A percentile compares a stretch with the other conserved stretches of the same genome.
Evolutionary conservation across 2,888 invertebrate species (phyloP).

Genomic region (Melinopterus prodromus): DNA sequence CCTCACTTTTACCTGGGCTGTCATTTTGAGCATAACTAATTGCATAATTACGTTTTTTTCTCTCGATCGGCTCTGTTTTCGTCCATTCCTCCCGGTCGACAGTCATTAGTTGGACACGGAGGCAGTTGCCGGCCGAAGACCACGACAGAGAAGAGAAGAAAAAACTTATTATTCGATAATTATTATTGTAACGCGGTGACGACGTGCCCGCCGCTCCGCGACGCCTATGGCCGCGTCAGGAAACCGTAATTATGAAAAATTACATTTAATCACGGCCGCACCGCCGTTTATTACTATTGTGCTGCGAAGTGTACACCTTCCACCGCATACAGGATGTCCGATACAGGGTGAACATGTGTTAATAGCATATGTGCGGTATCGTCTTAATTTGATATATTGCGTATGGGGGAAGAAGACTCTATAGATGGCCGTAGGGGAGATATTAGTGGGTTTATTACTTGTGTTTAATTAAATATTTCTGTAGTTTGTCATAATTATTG

Average conservation of each 20-base stretch:
- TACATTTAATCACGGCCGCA: conserved; percentile 48
- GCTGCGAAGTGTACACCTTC: background rate
- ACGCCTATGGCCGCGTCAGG: conserved; percentile 35
- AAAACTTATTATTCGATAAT: conserved; percentile 55
- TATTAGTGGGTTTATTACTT: background rate
- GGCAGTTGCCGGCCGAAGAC: conserved; percentile 37
- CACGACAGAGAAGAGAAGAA: conserved; percentile 21
- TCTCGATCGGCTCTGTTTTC: conserved; percentile 12
- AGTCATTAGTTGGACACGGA: conserved; percentile 53
- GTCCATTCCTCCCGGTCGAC: conserved; percentile 48
- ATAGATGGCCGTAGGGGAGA: conserved; percentile 5
- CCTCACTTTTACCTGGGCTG: conserved; percentile 57
- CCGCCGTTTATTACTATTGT: conserved; percentile 21
- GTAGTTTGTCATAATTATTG: background rate
- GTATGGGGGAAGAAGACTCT: conserved; percentile 10
- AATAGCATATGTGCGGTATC: conserved; percentile 7
- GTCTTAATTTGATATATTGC: conserved; percentile 12
- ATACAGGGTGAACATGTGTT: conserved; percentile 9
- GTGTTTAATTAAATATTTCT: background rate
- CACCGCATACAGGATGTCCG: conserved; percentile 9
- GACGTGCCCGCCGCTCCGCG: conserved; percentile 47
- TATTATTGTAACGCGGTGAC: conserved; percentile 52
- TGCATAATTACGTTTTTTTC: conserved; percentile 58
- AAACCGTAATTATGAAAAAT: conserved; percentile 56
- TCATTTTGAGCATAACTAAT: conserved; percentile 61